phyloP scores from a whole-genome alignment of 2,888 invertebrate species.

The Scaptomyza parva region DNA sequence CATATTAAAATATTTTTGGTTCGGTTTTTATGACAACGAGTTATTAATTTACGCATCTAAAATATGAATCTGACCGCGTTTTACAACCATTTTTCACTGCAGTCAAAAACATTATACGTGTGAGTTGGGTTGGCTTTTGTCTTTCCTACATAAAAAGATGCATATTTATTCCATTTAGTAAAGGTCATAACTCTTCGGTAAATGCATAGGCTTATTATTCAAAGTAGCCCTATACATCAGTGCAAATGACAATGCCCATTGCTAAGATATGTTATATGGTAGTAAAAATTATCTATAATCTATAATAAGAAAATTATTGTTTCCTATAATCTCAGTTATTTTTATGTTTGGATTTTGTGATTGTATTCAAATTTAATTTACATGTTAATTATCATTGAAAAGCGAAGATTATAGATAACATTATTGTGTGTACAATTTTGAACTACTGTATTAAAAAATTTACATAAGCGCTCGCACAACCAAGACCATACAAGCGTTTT shows the following conservation, averaged over 20 bases:
- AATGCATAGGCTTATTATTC: constrained; percentile 42
- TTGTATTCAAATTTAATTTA: neutral
- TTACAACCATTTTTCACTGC: constrained; percentile 46
- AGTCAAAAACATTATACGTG: constrained; percentile 23
- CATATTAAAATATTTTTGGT: constrained; percentile 40
- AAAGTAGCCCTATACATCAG: constrained; percentile 17
- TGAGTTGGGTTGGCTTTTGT: constrained; percentile 44
- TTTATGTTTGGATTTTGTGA: neutral
- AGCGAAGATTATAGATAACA: neutral
- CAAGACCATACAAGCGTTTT: neutral
- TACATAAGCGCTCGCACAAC: neutral
- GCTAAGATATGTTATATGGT: neutral
- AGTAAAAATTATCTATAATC: neutral
- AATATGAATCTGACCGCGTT: constrained; percentile 73
- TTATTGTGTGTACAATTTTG: neutral
- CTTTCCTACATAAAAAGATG: constrained; percentile 43
- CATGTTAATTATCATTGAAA: neutral
- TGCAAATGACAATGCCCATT: constrained; percentile 18
- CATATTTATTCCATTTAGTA: constrained; percentile 49
- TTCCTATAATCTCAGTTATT: neutral
- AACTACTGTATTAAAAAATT: neutral
- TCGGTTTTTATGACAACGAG: constrained; percentile 28
- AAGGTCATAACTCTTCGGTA: constrained; percentile 59
- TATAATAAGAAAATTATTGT: neutral
- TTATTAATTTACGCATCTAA: constrained; percentile 42